Evolutionary conservation across 2,797 vertebrate genomes (phyloP), one percentile per base, ranked within the genome.

Genomic region (Loris lydekkerianus): DNA sequence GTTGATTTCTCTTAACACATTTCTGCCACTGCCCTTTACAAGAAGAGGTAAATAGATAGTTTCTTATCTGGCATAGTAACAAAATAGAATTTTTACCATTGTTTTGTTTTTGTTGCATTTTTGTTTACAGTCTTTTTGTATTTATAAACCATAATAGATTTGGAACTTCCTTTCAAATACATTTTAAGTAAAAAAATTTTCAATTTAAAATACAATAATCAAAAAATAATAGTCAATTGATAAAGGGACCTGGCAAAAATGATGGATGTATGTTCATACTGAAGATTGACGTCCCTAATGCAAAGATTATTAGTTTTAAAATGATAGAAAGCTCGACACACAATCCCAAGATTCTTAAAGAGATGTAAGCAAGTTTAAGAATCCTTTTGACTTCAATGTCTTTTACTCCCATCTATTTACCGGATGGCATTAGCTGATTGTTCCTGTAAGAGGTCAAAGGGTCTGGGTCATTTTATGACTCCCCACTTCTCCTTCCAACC

Each of bases 361-460:
- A 69, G 21, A 89, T 93, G 84, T 77, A 63, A 91, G 49, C 23
- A 84, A 43, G 14, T 87, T 83, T 89, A 93, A 37, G 37, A 60
- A 86, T 91, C 3, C 3, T 87, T 91, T 73, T 56, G 6, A 75
- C 10, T 37, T 73, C 7, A 25, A 3, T 49, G 10, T 29, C 37
- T 76, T 95, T 76, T 23, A 80, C 58, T 89, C 67, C 10, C 17
- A 27, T 72, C 34, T 94, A 37, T 84, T 95, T 93, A 56, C 1
- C 34, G 34, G 2, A 3, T 21, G 58, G 18, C n/a, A 2, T 70
- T 82, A 75, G 34, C 63, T 65, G 31, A 82, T 53, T 92, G 89
- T 9, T 81, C 84, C 95, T 95, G 43, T 15, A 40, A 43, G 37
- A 90, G 60, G 49, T 31, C 43, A 63, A 40, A 81, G n/a, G 53